A percentile compares a stretch with the other conserved stretches of the same genome.
Conservation (phyloP, 2,113 vertebrate genomes). For the Carassius auratus region DNA sequence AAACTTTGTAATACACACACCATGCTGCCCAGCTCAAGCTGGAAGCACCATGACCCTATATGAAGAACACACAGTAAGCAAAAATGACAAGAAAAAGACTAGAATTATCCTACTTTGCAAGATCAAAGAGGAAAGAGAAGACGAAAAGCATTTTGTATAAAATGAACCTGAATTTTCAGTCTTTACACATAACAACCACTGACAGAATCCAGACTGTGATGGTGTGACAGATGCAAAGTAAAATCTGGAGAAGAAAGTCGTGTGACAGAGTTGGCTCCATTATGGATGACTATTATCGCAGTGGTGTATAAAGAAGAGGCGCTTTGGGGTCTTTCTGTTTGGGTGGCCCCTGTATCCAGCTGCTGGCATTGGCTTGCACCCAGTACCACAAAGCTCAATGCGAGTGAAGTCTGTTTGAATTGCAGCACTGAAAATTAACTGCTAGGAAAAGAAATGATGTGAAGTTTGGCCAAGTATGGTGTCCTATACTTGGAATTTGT, state of each 20-base stretch:
- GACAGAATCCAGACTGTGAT: slow-evolving; percentile 38
- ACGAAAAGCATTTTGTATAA: slow-evolving; percentile 8
- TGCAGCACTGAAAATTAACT: not conserved
- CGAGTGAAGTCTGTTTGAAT: not conserved
- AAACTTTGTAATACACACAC: slow-evolving; percentile 88
- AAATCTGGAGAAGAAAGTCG: not conserved
- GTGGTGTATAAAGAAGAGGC: slow-evolving; percentile 21
- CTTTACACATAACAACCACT: slow-evolving; percentile 10
- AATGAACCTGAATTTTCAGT: slow-evolving; percentile 12
- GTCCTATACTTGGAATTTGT: too few species aligned
- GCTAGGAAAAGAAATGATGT: too few species aligned
- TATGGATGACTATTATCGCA: slow-evolving; percentile 9
- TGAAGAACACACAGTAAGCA: slow-evolving; percentile 13
- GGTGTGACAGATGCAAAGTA: not conserved
- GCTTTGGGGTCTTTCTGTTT: slow-evolving; percentile 15
- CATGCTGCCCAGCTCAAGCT: slow-evolving; percentile 79
- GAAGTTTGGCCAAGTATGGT: too few species aligned
- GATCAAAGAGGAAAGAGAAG: slow-evolving; percentile 15
- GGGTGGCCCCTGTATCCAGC: slow-evolving; percentile 27
- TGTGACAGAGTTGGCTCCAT: not conserved
- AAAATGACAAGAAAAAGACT: not conserved
- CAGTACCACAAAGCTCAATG: not conserved
- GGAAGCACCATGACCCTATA: slow-evolving; percentile 91
- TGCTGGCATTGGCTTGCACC: not conserved
- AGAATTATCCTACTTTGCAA: not conserved